Evolutionary conservation across 2,888 invertebrate genomes (phyloP), one percentile per base, ranked within the genome.

Genomic region (Phragmatobia fuliginosa): DNA sequence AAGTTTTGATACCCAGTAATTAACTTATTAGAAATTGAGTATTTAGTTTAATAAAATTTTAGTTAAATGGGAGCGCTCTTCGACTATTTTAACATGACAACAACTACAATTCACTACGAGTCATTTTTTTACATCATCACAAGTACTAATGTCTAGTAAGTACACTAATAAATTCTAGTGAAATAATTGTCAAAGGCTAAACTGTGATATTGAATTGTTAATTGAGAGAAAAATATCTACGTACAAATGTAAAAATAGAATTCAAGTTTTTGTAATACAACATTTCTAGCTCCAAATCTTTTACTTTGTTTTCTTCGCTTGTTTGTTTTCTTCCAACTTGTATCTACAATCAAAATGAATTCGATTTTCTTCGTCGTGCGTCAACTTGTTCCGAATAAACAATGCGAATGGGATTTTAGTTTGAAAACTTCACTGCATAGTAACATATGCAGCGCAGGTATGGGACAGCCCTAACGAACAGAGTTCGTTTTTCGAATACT

Each of bases 391-490:
- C 86, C 88, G 91, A 93, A 93, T 92, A 93, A 93, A 93, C 92
- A 92, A 90, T 88, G 83, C 77, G 84, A 86, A 86, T 85, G 82
- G 83, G 88, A 87, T 89, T 92, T 89, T 91, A 92, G 93, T 93
- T 92, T 86, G 88, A 88, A 90, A 90, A 88, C 84, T 88, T 85
- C 77, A 79, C 81, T 85, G 84, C 85, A 84, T 77, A 81, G 84
- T 93, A 94, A 94, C 94, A 94, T 94, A 94, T 94, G 94, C 94
- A 93, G 92, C 76, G 90, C 93, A 94, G 94, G 94, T 94, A 92
- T 90, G 88, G 90, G 89, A 82, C 82, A 85, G 87, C 81, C 85
- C 94, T 94, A 94, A 94, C 94, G 94, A 94, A 92, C 88, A 87
- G 85, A 78, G 91, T 85, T 89, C 92, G 94, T 85, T 82, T 79